Conservation (phyloP, 2,113 vertebrate genomes). For the Colius striatus region DNA sequence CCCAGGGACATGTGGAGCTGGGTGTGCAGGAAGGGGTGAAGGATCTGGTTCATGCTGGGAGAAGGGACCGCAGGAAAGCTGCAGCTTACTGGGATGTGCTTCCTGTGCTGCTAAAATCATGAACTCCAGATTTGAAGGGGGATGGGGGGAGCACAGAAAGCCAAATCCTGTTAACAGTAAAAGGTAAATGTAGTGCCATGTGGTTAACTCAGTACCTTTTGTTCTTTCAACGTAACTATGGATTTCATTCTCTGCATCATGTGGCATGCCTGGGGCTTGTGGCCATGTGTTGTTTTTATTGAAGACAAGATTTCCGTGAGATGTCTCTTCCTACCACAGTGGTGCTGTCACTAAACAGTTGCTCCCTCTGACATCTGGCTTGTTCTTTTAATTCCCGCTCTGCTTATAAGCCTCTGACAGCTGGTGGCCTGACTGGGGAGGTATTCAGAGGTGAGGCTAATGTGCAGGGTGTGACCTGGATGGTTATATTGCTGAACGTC, state of each 20-base stretch:
- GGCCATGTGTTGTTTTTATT: neutral
- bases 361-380: neutral
- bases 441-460: neutral
- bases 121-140: neutral
- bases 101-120: neutral
- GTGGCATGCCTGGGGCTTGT: neutral
- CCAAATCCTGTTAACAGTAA: neutral
- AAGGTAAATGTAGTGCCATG: neutral
- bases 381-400: neutral
- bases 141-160: neutral
- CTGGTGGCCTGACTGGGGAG: neutral
- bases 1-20: accelerated
- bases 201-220: neutral
- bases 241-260: neutral
- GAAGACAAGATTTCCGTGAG: neutral
- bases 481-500: neutral
- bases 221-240: neutral
- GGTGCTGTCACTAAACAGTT: neutral
- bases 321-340: neutral
- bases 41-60: neutral
- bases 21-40: neutral
- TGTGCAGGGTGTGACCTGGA: neutral
- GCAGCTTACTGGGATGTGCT: neutral
- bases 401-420: neutral
- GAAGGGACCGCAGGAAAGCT: accelerated